Evolutionary conservation across 2,113 vertebrate genomes (phyloP).

Genomic region (Hemicordylus capensis): DNA sequence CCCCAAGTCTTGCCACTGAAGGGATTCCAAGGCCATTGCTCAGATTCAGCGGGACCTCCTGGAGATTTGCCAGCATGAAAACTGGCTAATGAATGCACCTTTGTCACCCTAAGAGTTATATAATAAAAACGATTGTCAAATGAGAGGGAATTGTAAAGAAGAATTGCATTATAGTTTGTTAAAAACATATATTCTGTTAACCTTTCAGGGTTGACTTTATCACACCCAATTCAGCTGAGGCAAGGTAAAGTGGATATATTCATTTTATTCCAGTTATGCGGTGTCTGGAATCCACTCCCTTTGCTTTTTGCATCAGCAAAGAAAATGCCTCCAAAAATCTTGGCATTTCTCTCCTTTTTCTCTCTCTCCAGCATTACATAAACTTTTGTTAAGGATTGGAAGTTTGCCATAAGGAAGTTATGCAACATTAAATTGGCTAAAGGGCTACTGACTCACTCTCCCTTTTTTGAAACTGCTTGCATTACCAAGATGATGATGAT

Average conservation of each 20-base stretch:
- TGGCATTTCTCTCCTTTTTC: accelerated
- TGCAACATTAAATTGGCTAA: constrained; percentile 8
- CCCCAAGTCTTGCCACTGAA: neutral
- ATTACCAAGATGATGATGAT: neutral
- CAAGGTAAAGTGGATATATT: neutral
- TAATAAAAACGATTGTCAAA: neutral
- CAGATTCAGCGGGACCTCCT: neutral
- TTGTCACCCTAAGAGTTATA: neutral
- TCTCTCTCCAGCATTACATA: constrained; percentile 2
- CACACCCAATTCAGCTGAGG: neutral
- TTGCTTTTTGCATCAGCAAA: neutral
- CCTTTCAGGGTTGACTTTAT: neutral
- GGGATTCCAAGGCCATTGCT: neutral
- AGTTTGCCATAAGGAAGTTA: constrained; percentile 6
- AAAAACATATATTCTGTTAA: neutral
- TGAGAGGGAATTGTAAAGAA: neutral
- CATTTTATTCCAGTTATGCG: neutral
- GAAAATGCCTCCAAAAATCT: neutral
- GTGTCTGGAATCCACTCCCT: neutral
- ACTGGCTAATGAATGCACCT: neutral
- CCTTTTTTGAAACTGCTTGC: neutral
- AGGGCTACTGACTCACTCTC: neutral
- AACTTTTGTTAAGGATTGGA: constrained; percentile 13
- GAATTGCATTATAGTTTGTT: neutral
- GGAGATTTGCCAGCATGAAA: neutral